Evolutionary conservation across 2,113 vertebrate genomes (phyloP), one percentile per base, ranked within the genome.

Genomic region (Promerops cafer): DNA sequence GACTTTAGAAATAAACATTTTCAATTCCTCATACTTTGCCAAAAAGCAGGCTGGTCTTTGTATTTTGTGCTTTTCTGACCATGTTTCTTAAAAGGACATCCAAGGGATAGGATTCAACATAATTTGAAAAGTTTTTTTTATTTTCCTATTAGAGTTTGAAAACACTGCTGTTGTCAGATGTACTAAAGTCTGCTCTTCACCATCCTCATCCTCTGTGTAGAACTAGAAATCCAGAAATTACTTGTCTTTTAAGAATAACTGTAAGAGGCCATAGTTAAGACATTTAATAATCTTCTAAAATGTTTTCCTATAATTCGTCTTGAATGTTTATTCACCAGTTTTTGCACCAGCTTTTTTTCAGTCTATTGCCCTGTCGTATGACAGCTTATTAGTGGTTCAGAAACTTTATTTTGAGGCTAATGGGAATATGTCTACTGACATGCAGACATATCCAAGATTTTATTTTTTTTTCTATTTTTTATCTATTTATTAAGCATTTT

Each of bases 151-250:
- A 20, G 5, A 9, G 9, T 77, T 74, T 81, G 28, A 65, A 72
- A 93, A 84, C 11, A 44, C 10, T 47, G 16, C 2, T 57, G 31
- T 44, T 88, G 37, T 70, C 64, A 90, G 28, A 18, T 44, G 16
- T 70, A 52, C 11, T 44, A 20, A 82, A 70, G 20, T 37, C 65
- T 84, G 13, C 10, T 79, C 24, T 85, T 92, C 23, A 18, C 18
- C 8, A 10, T 6, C 5, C 12, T 6, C 31, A 17, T 3, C 5
- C 6, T 6, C 2, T 0, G 21, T 49, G 40, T 63, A 44, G 19
- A 91, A 50, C 56, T 70, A 70, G 16, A 13, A 78, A 78, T 44
- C 13, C 30, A 88, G 50, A 89, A 86, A 65, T 64, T 56, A 31
- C 30, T 60, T 91, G 10, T 13, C 12, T 83, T 75, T 69, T 87